A percentile compares a stretch with the other conserved stretches of the same genome.
phyloP scores from a whole-genome alignment of 2,797 vertebrate species.

The Cichlasoma orientale region DNA sequence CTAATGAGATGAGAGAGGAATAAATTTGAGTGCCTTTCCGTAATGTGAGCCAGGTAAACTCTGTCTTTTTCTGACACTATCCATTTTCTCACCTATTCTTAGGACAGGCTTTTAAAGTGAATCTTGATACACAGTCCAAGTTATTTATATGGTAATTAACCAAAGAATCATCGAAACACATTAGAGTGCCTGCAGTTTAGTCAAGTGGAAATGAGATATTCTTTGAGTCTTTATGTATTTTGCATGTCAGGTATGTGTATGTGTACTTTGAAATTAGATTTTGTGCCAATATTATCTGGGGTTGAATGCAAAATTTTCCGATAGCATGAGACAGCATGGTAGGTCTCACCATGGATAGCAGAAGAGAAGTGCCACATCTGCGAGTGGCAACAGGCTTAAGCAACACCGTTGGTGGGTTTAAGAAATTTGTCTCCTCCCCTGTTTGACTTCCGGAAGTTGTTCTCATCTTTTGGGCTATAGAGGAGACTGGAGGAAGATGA shows the following conservation, averaged over 20 bases:
- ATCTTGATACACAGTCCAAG: conserved; percentile 17
- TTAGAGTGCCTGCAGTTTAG: neutral
- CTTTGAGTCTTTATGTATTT: neutral
- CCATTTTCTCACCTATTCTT: neutral
- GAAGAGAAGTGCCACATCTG: neutral
- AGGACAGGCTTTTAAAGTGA: neutral
- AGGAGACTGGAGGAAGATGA: neutral
- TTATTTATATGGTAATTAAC: conserved; percentile 43
- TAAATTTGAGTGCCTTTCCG: neutral
- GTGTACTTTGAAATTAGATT: neutral
- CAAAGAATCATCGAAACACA: conserved; percentile 4
- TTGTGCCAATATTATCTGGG: neutral
- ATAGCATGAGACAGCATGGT: neutral
- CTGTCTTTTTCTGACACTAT: neutral
- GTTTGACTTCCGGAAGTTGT: neutral
- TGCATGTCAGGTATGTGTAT: neutral
- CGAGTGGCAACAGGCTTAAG: neutral
- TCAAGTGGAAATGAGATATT: neutral
- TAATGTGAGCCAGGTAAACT: neutral
- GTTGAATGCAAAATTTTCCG: neutral
- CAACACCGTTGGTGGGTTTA: neutral
- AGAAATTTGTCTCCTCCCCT: neutral
- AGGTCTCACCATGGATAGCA: neutral
- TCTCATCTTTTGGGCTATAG: neutral
- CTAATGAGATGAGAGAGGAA: neutral